These are phyloP conservation scores for Decapterus maruadsi DNA, from an alignment of 2,797 vertebrate genomes.

Conservation along the genomic window DNA sequence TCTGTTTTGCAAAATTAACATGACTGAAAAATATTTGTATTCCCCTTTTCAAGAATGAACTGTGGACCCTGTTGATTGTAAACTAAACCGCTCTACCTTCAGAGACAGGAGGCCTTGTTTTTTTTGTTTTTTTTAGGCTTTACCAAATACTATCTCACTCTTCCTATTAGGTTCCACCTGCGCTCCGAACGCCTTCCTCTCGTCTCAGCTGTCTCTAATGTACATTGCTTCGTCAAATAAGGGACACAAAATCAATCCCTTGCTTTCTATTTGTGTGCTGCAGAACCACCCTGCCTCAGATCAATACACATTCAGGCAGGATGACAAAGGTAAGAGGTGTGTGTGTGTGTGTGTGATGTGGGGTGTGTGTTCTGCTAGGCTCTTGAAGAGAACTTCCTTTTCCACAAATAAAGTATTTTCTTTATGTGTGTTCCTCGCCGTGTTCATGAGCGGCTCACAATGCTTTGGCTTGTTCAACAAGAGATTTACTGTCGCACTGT, in stretches of 20 bases:
- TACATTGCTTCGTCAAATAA: slow-evolving; percentile 61
- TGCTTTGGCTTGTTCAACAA: slow-evolving; percentile 11
- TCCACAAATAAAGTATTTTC: slow-evolving; percentile 18
- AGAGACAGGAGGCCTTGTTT: neutral
- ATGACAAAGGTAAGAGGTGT: slow-evolving; percentile 62
- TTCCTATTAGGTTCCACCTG: slow-evolving; percentile 41
- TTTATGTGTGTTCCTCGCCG: neutral
- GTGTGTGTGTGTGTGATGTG: slow-evolving; percentile 18
- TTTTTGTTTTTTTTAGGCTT: slow-evolving; percentile 2
- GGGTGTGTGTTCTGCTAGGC: slow-evolving; percentile 22
- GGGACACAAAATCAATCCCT: slow-evolving; percentile 76
- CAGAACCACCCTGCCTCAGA: slow-evolving; percentile 48
- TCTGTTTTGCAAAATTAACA: too few species aligned
- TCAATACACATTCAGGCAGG: slow-evolving; percentile 67
- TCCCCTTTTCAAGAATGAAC: too few species aligned
- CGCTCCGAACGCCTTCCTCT: slow-evolving; percentile 41
- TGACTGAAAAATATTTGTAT: too few species aligned
- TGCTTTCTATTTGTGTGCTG: slow-evolving; percentile 66
- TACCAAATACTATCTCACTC: slow-evolving; percentile 22
- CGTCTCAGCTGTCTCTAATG: slow-evolving; percentile 69
- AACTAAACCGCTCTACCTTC: slow-evolving; percentile 13
- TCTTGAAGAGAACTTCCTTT: slow-evolving; percentile 24
- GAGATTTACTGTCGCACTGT: neutral
- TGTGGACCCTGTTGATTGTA: slow-evolving; percentile 7
- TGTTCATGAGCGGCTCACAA: slow-evolving; percentile 1